These are phyloP conservation scores for Cylindroiulus punctatus DNA, from an alignment of 2,888 invertebrate species.

Conservation along the genomic window DNA sequence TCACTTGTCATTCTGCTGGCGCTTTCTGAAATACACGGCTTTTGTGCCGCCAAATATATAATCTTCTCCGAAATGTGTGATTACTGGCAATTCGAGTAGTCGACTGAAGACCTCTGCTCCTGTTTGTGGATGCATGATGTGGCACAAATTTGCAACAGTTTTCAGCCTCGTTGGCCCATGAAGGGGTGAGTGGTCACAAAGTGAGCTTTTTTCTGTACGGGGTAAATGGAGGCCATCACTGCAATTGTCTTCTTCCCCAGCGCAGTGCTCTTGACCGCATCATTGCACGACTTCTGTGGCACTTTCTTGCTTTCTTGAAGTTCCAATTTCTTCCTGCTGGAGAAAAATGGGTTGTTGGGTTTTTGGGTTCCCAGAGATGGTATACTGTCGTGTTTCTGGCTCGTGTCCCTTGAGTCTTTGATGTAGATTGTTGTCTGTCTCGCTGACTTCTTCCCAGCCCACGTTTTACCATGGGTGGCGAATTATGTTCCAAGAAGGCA, in stretches of 20 bases:
- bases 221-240: background rate
- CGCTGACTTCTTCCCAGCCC: background rate
- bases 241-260: background rate
- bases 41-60: conserved; percentile 35
- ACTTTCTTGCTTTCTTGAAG: background rate
- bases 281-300: background rate
- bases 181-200: conserved; percentile 33
- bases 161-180: background rate
- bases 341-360: background rate
- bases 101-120: background rate
- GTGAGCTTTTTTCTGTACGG: background rate
- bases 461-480: background rate
- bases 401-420: background rate
- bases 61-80: conserved; percentile 28
- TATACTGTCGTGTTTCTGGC: background rate
- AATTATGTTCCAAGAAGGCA: background rate
- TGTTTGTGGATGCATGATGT: background rate
- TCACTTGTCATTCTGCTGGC: conserved; percentile 23
- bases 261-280: background rate
- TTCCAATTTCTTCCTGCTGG: background rate
- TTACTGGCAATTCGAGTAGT: conserved; percentile 28
- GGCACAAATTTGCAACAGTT: conserved; percentile 15
- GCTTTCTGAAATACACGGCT: background rate
- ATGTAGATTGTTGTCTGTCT: background rate
- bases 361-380: too few species aligned